Evolutionary conservation across 2,113 vertebrate genomes (phyloP).

Genomic region (Podarcis raffonei): DNA sequence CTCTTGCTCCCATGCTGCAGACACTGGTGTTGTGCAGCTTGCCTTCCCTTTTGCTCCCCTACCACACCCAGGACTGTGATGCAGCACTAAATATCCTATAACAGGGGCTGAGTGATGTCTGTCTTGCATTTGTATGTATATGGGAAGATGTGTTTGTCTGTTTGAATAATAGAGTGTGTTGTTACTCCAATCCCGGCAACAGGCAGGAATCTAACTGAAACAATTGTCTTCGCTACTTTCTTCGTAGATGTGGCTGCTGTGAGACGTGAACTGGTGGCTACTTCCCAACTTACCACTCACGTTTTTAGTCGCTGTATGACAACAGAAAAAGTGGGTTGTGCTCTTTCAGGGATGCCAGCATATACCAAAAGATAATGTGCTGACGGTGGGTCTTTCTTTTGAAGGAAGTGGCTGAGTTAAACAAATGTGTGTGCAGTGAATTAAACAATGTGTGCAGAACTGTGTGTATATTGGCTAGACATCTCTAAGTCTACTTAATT

Average conservation of each 20-base stretch:
- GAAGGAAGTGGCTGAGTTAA: neutral
- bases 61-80: neutral
- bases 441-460: neutral
- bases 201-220: neutral
- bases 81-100: neutral
- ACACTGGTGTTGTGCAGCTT: neutral
- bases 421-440: neutral
- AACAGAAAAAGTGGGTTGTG: neutral
- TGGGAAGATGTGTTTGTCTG: too few relatives aligned
- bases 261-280: neutral
- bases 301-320: neutral
- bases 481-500: constrained; percentile 21
- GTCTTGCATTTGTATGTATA: too few relatives aligned
- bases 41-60: neutral
- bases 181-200: neutral
- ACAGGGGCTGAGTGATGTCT: too few relatives aligned
- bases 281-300: neutral
- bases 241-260: neutral
- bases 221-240: neutral
- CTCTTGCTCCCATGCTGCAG: too few relatives aligned
- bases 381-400: neutral
- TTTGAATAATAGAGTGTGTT: too few relatives aligned
- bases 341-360: neutral
- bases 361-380: neutral
- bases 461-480: neutral